Percentiles rank a stretch among this genome's conserved stretches.
These are phyloP conservation scores for Bembecia ichneumoniformis DNA, from an alignment of 2,888 invertebrate genomes.

Conservation along the genomic window DNA sequence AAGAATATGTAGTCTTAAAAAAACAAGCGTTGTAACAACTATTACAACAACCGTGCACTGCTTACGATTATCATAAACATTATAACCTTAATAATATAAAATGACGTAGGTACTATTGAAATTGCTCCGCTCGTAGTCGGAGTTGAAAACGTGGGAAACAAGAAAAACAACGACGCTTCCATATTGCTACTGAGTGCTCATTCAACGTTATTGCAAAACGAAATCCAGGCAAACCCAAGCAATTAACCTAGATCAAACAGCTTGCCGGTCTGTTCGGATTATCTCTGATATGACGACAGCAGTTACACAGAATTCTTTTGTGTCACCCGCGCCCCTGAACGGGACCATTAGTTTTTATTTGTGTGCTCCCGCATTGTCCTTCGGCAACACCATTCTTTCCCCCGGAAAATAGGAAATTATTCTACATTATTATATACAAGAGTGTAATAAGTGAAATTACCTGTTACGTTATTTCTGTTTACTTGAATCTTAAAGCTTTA, in stretches of 20 bases:
- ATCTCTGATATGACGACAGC: conserved; percentile 39
- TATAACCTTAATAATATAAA: too few species aligned
- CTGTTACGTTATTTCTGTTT: conserved; percentile 29
- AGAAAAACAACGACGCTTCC: neutral
- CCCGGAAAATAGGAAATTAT: conserved; percentile 44
- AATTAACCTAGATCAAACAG: conserved; percentile 45
- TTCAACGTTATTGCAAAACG: conserved; percentile 44
- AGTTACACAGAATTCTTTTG: conserved; percentile 12
- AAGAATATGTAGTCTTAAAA: too few species aligned
- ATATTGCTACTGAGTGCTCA: conserved; percentile 13
- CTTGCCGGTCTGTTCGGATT: conserved; percentile 19
- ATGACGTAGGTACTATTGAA: too few species aligned
- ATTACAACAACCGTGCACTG: too few species aligned
- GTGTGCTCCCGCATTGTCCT: conserved; percentile 39
- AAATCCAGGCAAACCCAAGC: conserved; percentile 38
- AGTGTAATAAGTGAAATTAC: conserved; percentile 10
- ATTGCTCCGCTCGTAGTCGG: too few species aligned
- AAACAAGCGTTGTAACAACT: too few species aligned
- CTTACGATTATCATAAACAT: too few species aligned
- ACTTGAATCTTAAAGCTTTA: conserved; percentile 22
- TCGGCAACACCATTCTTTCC: conserved; percentile 22
- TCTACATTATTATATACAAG: conserved; percentile 27
- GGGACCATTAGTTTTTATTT: conserved; percentile 54
- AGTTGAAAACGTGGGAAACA: neutral
- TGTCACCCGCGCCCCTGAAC: conserved; percentile 24